Evolutionary conservation across 1,140 invertebrate species (phyloP).

Genomic region (Gryon sp.): DNA sequence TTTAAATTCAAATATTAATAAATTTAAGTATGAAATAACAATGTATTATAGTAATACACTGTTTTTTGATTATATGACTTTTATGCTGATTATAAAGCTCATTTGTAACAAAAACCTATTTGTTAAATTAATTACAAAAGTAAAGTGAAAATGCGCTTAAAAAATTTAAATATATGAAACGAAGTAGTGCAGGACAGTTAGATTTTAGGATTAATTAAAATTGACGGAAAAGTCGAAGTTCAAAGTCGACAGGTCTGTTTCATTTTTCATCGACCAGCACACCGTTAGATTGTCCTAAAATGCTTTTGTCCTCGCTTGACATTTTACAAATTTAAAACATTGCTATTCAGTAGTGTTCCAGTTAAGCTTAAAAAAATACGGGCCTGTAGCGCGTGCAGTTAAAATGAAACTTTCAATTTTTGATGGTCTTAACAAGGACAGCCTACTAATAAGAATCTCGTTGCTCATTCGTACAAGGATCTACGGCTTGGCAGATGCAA

Average conservation of each 20-base stretch:
- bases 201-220: conserved; percentile 25
- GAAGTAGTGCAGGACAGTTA: not conserved
- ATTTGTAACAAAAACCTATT: too few relatives aligned
- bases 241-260: conserved; percentile 14
- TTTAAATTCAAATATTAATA: too few relatives aligned
- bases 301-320: conserved; percentile 36
- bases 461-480: conserved; percentile 41
- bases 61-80: too few relatives aligned
- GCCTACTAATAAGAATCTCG: conserved; percentile 59
- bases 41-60: too few relatives aligned
- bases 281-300: conserved; percentile 25
- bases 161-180: not conserved
- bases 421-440: conserved; percentile 45
- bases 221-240: conserved; percentile 19
- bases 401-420: conserved; percentile 28
- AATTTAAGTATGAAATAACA: too few relatives aligned
- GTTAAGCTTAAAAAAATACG: conserved; percentile 29
- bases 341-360: conserved; percentile 16
- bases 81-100: too few relatives aligned
- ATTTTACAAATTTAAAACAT: conserved; percentile 36
- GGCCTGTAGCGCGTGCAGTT: conserved; percentile 6
- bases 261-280: conserved; percentile 15
- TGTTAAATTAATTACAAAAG: too few relatives aligned
- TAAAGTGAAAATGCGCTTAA: too few relatives aligned
- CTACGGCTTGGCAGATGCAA: conserved; percentile 7